A percentile compares a stretch with the other conserved stretches of the same genome.
phyloP scores from a whole-genome alignment of 2,797 vertebrate species.

The Parauchenoglanis punctatus region DNA sequence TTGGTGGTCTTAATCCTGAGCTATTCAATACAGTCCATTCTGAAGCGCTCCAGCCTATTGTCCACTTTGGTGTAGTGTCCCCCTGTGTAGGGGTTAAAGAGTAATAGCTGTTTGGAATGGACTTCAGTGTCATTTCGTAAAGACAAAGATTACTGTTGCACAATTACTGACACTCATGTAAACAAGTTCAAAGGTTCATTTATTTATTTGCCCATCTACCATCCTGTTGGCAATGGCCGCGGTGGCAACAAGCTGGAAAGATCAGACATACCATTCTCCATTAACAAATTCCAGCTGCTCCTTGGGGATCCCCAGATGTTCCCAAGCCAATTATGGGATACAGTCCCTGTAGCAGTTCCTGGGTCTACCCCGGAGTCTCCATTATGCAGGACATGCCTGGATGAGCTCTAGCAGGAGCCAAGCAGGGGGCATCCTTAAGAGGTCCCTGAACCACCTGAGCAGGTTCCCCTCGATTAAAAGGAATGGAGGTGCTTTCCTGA shows the following conservation, averaged over 20 bases:
- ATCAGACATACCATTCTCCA: background rate
- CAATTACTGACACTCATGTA: background rate
- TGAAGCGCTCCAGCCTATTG: background rate
- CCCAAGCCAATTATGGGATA: constrained; percentile 20
- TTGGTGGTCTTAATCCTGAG: constrained; percentile 16
- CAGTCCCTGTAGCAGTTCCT: background rate
- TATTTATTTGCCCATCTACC: no score
- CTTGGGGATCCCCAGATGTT: background rate
- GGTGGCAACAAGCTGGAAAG: background rate
- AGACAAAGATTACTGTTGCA: background rate
- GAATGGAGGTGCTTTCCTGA: background rate
- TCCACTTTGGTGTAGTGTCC: background rate
- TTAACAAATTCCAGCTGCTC: constrained; percentile 3
- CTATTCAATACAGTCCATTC: background rate
- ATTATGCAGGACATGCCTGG: background rate
- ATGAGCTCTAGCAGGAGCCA: background rate
- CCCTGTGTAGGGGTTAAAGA: background rate
- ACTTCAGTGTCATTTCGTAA: background rate
- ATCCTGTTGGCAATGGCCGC: background rate
- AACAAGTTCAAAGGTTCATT: background rate
- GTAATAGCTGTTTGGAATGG: background rate
- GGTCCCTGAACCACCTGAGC: background rate
- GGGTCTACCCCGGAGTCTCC: constrained; percentile 1
- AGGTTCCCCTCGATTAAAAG: background rate
- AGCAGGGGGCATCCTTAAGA: constrained; percentile 9